Percentiles rank a stretch among this genome's conserved stretches.
Evolutionary conservation across 2,888 invertebrate genomes (phyloP).

Genomic region (Lasioglossum figueresi): DNA sequence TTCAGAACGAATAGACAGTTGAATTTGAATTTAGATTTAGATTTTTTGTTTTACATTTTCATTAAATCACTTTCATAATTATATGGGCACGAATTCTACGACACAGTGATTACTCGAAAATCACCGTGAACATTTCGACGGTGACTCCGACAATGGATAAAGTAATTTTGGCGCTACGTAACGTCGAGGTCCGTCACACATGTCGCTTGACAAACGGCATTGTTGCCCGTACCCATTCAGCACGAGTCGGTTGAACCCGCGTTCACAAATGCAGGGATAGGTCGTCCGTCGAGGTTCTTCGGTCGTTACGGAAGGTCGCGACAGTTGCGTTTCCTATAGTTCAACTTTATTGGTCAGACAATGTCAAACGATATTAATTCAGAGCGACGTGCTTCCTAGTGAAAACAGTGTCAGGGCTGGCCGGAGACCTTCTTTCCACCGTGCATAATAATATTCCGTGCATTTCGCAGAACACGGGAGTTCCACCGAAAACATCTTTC

Average conservation of each 20-base stretch:
- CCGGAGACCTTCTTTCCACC: constrained; percentile 44
- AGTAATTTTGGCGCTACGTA: not conserved
- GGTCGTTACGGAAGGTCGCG: constrained; percentile 26
- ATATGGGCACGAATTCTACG: not conserved
- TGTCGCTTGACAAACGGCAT: constrained; percentile 18
- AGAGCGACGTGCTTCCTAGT: constrained; percentile 53
- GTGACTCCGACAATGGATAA: not conserved
- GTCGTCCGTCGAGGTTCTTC: constrained; percentile 31
- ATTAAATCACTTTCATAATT: too few species aligned
- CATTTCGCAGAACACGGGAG: constrained; percentile 13
- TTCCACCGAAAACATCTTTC: not conserved
- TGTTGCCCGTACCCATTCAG: constrained; percentile 27
- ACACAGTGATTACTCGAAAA: not conserved
- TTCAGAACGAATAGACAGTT: not conserved
- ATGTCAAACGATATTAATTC: constrained; percentile 61
- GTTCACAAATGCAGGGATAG: not conserved
- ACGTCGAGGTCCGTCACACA: not conserved
- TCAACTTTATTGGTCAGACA: constrained; percentile 38
- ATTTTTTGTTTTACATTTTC: too few species aligned
- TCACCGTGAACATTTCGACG: not conserved
- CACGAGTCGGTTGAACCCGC: constrained; percentile 18
- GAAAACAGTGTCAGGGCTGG: constrained; percentile 61
- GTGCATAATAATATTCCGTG: constrained; percentile 49
- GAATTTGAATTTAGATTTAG: too few species aligned
- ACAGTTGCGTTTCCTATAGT: constrained; percentile 30